Evolutionary conservation across 2,888 invertebrate species (phyloP), one percentile per base, ranked within the genome.

Genomic region (Ceratothoa steindachneri): DNA sequence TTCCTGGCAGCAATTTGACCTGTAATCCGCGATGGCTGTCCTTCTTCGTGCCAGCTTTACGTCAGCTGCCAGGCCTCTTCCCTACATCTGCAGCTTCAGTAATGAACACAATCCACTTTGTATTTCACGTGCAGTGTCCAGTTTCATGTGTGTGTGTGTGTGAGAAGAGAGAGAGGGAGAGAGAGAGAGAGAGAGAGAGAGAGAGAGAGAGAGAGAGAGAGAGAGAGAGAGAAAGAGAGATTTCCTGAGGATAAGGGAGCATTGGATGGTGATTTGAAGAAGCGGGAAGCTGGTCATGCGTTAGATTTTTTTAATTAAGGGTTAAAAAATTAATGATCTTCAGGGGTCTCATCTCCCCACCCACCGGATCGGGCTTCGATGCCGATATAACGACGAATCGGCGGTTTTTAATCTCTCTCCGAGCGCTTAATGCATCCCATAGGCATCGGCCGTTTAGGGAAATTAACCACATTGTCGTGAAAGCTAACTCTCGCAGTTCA

Each of bases 1-100:
- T n/a, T n/a, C n/a, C n/a, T n/a, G n/a, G n/a, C n/a, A n/a, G n/a
- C 55, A 55, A 55, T 55, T 55, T 55, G 55, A 55, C 55, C 19
- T 55, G 55, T 55, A 55, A 55, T 55, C 55, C 55, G 19, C 55
- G 55, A 15, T 55, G 55, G 55, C 55, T 55, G 55, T 55, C 55
- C 24, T 12, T 5, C 7, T 19, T 19, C 5, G 9, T 19, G 7
- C 19, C 9, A 19, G 55, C 55, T 55, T 55, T 55, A 55, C 55
- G 55, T 55, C 55, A 55, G 55, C 55, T 55, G 55, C 55, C 7
- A 55, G 9, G 7, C 7, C 9, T 55, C 55, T 55, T 41, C 7
- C 15, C 7, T 22, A 22, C 55, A 12, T 19, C 15, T 15, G 12
- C 7, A 12, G 55, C 15, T 12, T 19, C 24, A 55, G n/a, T 55